These are phyloP conservation scores for Sebastes oblongus DNA, from an alignment of 2,797 vertebrate species.

Conservation along the genomic window DNA sequence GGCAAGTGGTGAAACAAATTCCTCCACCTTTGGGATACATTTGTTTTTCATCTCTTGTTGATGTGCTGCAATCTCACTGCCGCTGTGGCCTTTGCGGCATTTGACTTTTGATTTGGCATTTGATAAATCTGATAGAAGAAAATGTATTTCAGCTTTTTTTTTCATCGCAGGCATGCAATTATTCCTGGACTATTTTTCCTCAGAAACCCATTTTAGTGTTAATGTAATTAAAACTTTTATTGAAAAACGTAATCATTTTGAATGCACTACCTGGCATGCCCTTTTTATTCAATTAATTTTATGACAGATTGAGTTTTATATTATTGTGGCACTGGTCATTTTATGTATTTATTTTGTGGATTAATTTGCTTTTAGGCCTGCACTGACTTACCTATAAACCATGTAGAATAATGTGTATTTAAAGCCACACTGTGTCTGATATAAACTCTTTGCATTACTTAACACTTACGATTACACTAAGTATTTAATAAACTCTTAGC, in stretches of 20 bases:
- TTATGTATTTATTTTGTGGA: background rate
- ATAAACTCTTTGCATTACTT: background rate
- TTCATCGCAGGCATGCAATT: background rate
- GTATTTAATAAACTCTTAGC: background rate
- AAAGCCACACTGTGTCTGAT: background rate
- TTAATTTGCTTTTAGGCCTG: background rate
- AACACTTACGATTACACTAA: background rate
- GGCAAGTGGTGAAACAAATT: background rate
- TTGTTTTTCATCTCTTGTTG: background rate
- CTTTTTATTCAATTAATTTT: background rate
- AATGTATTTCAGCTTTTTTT: background rate
- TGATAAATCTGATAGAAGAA: background rate
- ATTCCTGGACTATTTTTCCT: background rate
- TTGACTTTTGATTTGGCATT: constrained; percentile 26
- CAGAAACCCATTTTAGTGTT: background rate
- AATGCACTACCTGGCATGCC: background rate
- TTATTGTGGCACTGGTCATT: background rate
- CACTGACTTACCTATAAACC: background rate
- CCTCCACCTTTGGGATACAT: background rate
- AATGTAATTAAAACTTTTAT: background rate
- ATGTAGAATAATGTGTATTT: no score
- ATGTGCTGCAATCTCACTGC: background rate
- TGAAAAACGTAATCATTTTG: background rate
- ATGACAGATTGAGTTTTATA: background rate
- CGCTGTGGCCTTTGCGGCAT: background rate